These are phyloP conservation scores for Phenganax marumi DNA, from an alignment of 92 coral and sea anemone species.

Conservation along the genomic window DNA sequence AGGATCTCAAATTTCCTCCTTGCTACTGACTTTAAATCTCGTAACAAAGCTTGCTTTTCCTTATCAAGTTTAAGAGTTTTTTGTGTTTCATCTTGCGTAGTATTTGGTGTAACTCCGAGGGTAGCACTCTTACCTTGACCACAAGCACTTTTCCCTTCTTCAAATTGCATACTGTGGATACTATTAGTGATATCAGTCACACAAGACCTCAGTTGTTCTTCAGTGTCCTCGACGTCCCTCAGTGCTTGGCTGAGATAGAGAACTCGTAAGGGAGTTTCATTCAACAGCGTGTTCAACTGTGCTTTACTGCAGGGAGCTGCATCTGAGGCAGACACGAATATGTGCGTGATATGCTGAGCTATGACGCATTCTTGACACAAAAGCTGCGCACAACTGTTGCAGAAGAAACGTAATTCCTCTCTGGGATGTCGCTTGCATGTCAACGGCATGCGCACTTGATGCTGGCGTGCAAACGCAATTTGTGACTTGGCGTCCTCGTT, in stretches of 20 bases:
- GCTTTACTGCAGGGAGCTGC: conserved; percentile 39
- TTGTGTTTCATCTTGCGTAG: neutral
- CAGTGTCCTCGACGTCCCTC: conserved; percentile 26
- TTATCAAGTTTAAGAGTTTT: neutral
- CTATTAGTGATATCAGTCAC: neutral
- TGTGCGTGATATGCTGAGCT: conserved; percentile 30
- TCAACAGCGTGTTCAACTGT: conserved; percentile 19
- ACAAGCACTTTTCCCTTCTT: neutral
- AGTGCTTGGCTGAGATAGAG: conserved; percentile 34
- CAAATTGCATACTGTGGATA: neutral
- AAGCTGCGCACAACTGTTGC: conserved; percentile 35
- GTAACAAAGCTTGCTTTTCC: neutral
- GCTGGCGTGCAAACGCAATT: neutral
- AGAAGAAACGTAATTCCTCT: conserved; percentile 35
- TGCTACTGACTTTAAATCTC: neutral
- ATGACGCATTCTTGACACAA: conserved; percentile 36
- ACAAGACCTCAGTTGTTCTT: neutral
- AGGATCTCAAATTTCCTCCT: conserved; percentile 20
- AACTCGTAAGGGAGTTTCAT: neutral
- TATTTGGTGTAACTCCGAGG: neutral
- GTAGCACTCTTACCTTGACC: no score
- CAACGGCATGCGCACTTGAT: conserved; percentile 20
- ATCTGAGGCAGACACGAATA: conserved; percentile 41
- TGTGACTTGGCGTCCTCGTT: neutral
- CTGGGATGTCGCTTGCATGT: conserved; percentile 19